phyloP scores from a whole-genome alignment of 2,888 invertebrate genomes.

The Andrena chrysosceles region DNA sequence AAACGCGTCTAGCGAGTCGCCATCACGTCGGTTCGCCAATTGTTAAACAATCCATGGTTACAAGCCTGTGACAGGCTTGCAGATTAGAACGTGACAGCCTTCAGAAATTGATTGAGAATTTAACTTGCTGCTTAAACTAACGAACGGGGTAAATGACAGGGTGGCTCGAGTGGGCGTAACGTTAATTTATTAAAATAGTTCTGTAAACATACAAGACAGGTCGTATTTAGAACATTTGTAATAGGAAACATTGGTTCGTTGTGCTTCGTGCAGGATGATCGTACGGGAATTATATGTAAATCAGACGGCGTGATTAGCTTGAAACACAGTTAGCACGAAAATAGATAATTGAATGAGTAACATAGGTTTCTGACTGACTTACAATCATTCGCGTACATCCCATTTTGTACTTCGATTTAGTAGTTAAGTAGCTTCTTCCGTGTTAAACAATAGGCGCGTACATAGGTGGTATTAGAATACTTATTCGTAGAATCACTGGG shows the following conservation, averaged over 20 bases:
- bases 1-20: conserved; percentile 35
- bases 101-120: background rate
- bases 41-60: conserved; percentile 78
- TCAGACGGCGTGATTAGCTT: background rate
- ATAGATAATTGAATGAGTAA: background rate
- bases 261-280: background rate
- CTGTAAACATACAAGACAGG: conserved; percentile 43
- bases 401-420: conserved; percentile 12
- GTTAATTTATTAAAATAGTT: conserved; percentile 50
- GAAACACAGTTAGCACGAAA: conserved; percentile 3
- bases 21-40: conserved; percentile 63
- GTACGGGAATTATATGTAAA: background rate
- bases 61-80: conserved; percentile 18
- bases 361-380: background rate
- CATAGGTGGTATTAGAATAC: conserved; percentile 31
- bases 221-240: background rate
- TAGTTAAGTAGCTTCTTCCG: conserved; percentile 34
- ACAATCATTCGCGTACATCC: background rate
- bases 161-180: background rate
- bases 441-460: background rate
- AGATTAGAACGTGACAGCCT: background rate
- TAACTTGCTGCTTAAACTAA: background rate
- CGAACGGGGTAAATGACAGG: background rate
- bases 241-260: background rate
- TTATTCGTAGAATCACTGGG: conserved; percentile 14